These are phyloP conservation scores for Sciurus carolinensis DNA, from an alignment of 2,797 vertebrate species.

Conservation along the genomic window DNA sequence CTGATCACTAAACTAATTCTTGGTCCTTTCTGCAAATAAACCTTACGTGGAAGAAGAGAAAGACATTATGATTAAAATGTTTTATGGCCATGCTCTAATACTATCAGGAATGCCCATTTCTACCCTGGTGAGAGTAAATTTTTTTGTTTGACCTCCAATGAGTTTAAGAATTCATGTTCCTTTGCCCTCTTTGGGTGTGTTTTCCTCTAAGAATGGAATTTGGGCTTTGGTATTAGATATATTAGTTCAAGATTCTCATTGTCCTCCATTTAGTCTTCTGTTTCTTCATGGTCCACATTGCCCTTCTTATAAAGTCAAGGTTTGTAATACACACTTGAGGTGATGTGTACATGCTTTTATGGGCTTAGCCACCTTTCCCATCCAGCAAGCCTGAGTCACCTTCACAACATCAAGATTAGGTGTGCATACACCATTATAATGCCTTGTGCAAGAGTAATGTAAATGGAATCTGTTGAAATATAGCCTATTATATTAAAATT, in stretches of 20 bases:
- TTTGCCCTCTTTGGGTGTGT: not conserved
- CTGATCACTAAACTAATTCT: not conserved
- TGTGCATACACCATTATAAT: slow-evolving; percentile 91
- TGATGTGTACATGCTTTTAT: slow-evolving; percentile 87
- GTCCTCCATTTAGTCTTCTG: slow-evolving; percentile 90
- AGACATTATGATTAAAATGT: slow-evolving; percentile 27
- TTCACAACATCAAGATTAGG: slow-evolving; percentile 90
- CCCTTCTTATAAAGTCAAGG: slow-evolving; percentile 94
- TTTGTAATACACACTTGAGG: slow-evolving; percentile 92
- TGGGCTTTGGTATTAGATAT: slow-evolving; percentile 31
- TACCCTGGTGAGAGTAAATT: not conserved
- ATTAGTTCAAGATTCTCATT: slow-evolving; percentile 81
- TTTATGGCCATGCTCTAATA: not conserved
- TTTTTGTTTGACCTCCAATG: not conserved
- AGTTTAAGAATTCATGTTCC: slow-evolving; percentile 52
- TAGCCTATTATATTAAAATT: slow-evolving; percentile 92
- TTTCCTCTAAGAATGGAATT: slow-evolving; percentile 80
- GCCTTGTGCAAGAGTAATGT: slow-evolving; percentile 89
- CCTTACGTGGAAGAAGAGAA: not conserved
- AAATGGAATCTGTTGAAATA: slow-evolving; percentile 95
- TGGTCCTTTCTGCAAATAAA: slow-evolving; percentile 15
- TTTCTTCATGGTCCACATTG: slow-evolving; percentile 93
- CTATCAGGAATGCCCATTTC: not conserved
- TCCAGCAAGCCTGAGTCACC: slow-evolving; percentile 88
- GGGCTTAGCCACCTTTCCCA: slow-evolving; percentile 89